Percentiles rank a stretch among this genome's conserved stretches.
These are phyloP conservation scores for Aurelia coerulea DNA, from an alignment of 30 jellyfish, hydroid and myxozoan species.

Conservation along the genomic window DNA sequence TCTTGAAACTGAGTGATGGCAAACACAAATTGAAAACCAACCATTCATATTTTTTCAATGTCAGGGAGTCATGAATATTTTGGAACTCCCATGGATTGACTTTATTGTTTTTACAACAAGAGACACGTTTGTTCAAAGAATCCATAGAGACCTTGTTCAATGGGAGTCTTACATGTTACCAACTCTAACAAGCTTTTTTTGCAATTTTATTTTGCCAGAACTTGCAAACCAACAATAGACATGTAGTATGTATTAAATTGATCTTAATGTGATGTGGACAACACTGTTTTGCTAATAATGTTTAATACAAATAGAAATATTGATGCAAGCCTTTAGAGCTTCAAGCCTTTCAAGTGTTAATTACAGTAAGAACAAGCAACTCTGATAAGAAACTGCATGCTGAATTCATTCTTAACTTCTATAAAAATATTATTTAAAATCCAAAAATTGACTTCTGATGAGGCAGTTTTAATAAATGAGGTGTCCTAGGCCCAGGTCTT, in stretches of 20 bases:
- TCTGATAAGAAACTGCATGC: neutral
- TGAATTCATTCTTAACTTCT: too few relatives aligned
- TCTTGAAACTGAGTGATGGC: slow-evolving; percentile 12
- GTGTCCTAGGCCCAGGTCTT: too few relatives aligned
- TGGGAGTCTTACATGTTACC: neutral
- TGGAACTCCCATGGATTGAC: slow-evolving; percentile 11
- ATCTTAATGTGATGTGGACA: neutral
- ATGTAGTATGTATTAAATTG: neutral
- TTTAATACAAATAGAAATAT: neutral
- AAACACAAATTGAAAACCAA: neutral
- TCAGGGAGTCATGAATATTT: slow-evolving; percentile 12
- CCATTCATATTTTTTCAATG: slow-evolving; percentile 7
- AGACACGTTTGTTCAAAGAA: neutral
- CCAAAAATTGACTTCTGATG: too few relatives aligned
- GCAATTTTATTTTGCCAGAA: slow-evolving; percentile 9
- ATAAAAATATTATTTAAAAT: too few relatives aligned
- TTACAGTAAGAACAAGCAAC: neutral
- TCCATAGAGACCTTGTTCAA: neutral
- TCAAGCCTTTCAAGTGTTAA: neutral
- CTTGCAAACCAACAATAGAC: neutral
- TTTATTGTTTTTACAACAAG: neutral
- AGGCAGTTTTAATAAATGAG: too few relatives aligned
- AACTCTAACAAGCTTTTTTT: neutral
- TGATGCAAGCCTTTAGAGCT: neutral
- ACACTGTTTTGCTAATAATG: neutral